phyloP scores from a whole-genome alignment of 2,113 vertebrate genomes.

The Acrocephalus kingi region DNA sequence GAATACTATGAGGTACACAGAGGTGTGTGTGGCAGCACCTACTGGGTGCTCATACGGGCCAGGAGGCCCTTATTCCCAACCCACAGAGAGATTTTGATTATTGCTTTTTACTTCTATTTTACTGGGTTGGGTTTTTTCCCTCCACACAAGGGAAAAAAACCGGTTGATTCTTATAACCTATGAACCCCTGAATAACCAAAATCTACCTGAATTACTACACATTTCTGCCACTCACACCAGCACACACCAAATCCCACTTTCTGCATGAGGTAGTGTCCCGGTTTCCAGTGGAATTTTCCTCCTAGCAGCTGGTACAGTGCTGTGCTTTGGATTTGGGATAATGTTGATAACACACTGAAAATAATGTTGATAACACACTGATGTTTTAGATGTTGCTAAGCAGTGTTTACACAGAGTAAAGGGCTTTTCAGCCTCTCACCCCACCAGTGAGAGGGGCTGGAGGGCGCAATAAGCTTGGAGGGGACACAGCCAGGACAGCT shows the following conservation, averaged over 20 bases:
- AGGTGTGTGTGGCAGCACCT: not conserved
- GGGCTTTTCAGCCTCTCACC: not conserved
- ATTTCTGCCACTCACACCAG: not conserved
- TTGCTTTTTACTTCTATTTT: not conserved
- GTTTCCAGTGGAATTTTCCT: not conserved
- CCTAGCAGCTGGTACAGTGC: no score
- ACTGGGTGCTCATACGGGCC: not conserved
- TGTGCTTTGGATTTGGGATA: not conserved
- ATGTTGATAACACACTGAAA: not conserved
- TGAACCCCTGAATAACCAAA: not conserved
- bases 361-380: not conserved
- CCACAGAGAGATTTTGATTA: not conserved
- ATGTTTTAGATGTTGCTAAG: not conserved
- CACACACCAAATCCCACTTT: not conserved
- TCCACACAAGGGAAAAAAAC: not conserved
- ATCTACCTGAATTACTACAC: not conserved
- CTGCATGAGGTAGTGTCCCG: not conserved
- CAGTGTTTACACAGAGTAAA: not conserved
- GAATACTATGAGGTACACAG: not conserved
- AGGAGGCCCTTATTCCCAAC: not conserved
- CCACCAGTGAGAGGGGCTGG: not conserved
- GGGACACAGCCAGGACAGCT: not conserved
- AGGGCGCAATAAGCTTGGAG: not conserved
- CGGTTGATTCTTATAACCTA: not conserved
- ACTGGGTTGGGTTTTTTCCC: accelerated